Conservation (phyloP, 2,797 vertebrate species). For the Etheostoma perlongum region DNA sequence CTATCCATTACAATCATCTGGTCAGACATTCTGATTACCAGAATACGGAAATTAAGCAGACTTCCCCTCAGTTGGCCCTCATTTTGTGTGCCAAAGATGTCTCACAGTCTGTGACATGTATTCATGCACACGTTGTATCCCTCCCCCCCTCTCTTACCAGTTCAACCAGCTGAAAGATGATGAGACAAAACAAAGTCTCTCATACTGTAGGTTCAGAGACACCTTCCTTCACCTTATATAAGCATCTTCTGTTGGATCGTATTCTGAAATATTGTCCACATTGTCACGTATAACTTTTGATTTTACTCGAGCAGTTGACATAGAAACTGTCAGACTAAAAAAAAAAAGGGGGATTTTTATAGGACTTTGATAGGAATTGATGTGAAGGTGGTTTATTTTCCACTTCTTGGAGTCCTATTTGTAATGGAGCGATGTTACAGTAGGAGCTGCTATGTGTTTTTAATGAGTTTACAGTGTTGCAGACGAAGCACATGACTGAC, state of each 20-base stretch:
- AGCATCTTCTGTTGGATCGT: neutral
- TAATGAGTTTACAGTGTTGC: constrained; percentile 67
- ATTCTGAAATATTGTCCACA: neutral
- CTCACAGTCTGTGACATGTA: constrained; percentile 16
- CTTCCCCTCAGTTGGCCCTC: constrained; percentile 41
- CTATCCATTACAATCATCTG: constrained; percentile 65
- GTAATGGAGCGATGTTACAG: constrained; percentile 26
- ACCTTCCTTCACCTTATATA: neutral
- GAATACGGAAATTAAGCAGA: constrained; percentile 32
- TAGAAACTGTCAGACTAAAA: constrained; percentile 19
- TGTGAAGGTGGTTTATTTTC: constrained; percentile 11
- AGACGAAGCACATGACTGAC: constrained; percentile 59
- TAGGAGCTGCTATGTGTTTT: constrained; percentile 52
- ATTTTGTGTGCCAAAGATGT: neutral
- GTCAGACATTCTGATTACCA: constrained; percentile 39
- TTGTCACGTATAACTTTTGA: constrained; percentile 4
- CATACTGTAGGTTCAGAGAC: neutral
- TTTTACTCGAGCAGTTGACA: constrained; percentile 11
- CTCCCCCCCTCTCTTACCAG: neutral
- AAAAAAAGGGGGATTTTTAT: constrained; percentile 5
- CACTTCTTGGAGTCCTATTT: constrained; percentile 9
- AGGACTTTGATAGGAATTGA: constrained; percentile 18
- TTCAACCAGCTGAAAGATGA: constrained; percentile 24
- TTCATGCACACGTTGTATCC: neutral
- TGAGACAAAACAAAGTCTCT: neutral